phyloP scores from a whole-genome alignment of 2,888 invertebrate species.

The Frankliniella fusca region DNA sequence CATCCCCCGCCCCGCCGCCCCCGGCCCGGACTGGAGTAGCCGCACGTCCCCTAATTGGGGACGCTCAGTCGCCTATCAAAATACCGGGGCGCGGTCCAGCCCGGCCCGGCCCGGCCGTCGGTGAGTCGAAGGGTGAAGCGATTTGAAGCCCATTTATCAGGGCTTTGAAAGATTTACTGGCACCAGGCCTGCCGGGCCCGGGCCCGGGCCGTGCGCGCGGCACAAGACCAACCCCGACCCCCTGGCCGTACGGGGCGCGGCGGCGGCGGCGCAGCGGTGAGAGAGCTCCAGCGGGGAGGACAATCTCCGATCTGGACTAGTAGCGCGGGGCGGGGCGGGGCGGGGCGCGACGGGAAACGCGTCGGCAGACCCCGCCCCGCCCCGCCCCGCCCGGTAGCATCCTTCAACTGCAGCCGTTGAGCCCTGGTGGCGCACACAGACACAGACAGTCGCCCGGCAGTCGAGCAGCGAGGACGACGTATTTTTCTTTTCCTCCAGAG shows the following conservation, averaged over 20 bases:
- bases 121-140: not conserved
- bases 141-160: constrained; percentile 8
- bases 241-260: not conserved
- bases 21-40: not conserved
- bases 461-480: no score
- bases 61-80: not conserved
- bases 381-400: not conserved
- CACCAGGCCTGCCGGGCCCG: not conserved
- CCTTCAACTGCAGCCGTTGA: no score
- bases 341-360: not conserved
- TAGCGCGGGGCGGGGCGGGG: no score
- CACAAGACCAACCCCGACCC: no score
- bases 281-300: not conserved
- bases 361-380: not conserved
- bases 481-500: no score
- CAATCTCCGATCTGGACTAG: constrained; percentile 11
- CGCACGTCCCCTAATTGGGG: not conserved
- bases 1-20: not conserved
- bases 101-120: not conserved
- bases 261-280: not conserved
- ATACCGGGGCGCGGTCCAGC: not conserved
- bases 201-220: not conserved
- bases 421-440: no score
- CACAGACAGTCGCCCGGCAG: no score
- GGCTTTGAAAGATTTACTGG: not conserved